These are phyloP conservation scores for Chalcosyrphus nemorum DNA, from an alignment of 2,888 invertebrate genomes.

Conservation along the genomic window DNA sequence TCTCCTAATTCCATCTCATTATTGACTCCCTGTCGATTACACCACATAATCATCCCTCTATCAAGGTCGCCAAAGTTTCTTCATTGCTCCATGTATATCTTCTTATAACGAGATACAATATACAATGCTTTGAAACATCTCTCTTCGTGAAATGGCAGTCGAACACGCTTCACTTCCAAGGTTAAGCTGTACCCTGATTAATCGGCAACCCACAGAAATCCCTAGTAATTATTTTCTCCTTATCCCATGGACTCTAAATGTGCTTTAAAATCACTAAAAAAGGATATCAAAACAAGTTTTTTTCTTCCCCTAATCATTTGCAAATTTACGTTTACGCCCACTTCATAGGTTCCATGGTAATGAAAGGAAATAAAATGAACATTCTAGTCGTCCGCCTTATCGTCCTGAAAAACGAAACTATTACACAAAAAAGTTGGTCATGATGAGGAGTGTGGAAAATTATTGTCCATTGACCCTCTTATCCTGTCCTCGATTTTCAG, in stretches of 20 bases:
- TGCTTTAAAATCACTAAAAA: conserved; percentile 24
- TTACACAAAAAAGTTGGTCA: background rate
- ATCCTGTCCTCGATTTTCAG: background rate
- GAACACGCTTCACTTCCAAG: conserved; percentile 3
- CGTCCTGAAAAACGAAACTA: background rate
- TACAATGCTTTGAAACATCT: conserved; percentile 9
- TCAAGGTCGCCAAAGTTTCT: conserved; percentile 20
- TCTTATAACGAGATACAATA: conserved; percentile 8
- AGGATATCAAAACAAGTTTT: background rate
- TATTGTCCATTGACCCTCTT: conserved; percentile 29
- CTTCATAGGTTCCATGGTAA: background rate
- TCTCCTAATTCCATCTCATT: conserved; percentile 3
- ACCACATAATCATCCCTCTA: background rate
- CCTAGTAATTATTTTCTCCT: background rate
- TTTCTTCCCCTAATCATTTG: conserved; percentile 20
- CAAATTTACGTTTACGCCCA: conserved; percentile 27
- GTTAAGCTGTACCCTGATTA: conserved; percentile 26
- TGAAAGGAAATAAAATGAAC: background rate
- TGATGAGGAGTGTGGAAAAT: background rate
- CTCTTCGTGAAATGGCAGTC: background rate
- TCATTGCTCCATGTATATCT: conserved; percentile 2
- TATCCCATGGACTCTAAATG: background rate
- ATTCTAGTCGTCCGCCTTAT: background rate
- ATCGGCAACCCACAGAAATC: background rate
- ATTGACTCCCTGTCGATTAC: background rate